These are phyloP conservation scores for Plumapathes pennacea DNA, from an alignment of 92 coral and sea anemone genomes.

Conservation along the genomic window DNA sequence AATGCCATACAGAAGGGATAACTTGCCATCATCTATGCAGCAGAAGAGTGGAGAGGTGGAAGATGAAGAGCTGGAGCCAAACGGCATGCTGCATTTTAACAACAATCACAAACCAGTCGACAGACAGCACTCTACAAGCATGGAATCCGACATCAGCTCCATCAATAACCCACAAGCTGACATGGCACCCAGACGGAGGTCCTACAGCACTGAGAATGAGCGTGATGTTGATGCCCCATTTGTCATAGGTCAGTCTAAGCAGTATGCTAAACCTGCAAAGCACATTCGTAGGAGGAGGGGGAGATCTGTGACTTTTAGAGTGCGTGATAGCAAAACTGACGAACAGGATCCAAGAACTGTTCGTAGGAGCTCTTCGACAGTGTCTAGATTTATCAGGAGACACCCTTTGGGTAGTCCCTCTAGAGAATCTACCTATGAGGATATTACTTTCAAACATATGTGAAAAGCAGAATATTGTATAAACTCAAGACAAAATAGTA, in stretches of 20 bases:
- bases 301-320: too few relatives aligned
- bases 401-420: too few relatives aligned
- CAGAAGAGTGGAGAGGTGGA: too few relatives aligned
- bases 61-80: constrained; percentile 5
- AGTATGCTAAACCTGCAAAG: too few relatives aligned
- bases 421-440: too few relatives aligned
- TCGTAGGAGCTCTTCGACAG: background rate
- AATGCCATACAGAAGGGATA: constrained; percentile 16
- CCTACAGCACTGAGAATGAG: constrained; percentile 34
- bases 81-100: constrained; percentile 1
- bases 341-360: background rate
- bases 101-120: constrained; percentile 20
- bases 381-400: too few relatives aligned
- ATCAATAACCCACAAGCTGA: constrained; percentile 4
- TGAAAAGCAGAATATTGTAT: too few relatives aligned
- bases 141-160: constrained; percentile 30
- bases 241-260: constrained; percentile 83
- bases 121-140: constrained; percentile 39
- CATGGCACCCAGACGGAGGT: constrained; percentile 16
- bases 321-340: too few relatives aligned
- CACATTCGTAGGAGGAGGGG: too few relatives aligned
- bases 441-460: too few relatives aligned
- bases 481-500: too few relatives aligned
- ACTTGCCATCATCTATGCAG: background rate
- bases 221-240: constrained; percentile 72